Conservation (phyloP, 2,888 invertebrate species). For the Nesidiocoris tenuis region DNA sequence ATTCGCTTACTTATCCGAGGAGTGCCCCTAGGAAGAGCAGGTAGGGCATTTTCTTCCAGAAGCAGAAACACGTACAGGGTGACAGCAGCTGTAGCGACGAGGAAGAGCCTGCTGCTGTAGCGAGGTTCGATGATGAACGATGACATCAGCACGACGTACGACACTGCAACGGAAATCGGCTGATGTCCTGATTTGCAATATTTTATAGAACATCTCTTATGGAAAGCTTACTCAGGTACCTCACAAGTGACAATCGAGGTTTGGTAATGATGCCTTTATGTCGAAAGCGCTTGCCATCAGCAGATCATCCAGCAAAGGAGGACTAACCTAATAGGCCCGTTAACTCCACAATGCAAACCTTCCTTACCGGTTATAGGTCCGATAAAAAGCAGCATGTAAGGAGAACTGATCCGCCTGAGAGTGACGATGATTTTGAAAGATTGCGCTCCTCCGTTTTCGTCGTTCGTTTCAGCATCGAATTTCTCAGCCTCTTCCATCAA, state of each 20-base stretch:
- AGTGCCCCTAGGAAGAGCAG: constrained; percentile 18
- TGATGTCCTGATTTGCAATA: too few relatives aligned
- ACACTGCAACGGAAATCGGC: constrained; percentile 20
- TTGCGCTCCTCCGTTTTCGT: background rate
- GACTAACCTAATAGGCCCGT: too few relatives aligned
- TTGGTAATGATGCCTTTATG: background rate
- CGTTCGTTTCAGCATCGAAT: background rate
- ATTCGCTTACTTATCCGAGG: constrained; percentile 30
- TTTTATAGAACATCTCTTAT: too few relatives aligned
- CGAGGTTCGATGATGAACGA: constrained; percentile 12
- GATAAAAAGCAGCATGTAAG: constrained; percentile 9
- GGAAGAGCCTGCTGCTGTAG: constrained; percentile 11
- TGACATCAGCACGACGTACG: constrained; percentile 3
- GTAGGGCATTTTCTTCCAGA: constrained; percentile 17
- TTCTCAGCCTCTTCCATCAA: background rate
- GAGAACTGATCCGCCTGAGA: background rate
- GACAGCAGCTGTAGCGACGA: constrained; percentile 6
- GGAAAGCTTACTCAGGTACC: too few relatives aligned
- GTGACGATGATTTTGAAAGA: constrained; percentile 10
- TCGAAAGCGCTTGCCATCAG: background rate
- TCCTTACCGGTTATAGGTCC: constrained; percentile 20
- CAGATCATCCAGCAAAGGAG: too few relatives aligned
- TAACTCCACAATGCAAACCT: too few relatives aligned
- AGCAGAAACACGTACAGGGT: constrained; percentile 8
- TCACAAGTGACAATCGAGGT: too few relatives aligned